Conservation (phyloP, 1,140 invertebrate species). For the Drosophila ananassae region DNA sequence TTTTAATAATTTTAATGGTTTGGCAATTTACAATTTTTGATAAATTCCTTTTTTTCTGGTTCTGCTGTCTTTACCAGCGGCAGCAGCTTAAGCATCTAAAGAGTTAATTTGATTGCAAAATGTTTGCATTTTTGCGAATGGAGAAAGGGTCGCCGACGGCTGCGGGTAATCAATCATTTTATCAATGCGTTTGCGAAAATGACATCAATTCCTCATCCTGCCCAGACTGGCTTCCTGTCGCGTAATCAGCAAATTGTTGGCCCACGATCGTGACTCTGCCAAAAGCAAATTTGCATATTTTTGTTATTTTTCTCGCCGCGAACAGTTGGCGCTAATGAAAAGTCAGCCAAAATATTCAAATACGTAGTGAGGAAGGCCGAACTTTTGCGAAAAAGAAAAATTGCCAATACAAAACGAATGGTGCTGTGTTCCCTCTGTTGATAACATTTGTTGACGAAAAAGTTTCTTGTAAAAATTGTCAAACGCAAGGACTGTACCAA, state of each 20-base stretch:
- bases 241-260: conserved; percentile 81
- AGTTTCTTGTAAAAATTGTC: conserved; percentile 20
- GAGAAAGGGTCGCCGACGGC: conserved; percentile 38
- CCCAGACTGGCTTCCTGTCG: conserved; percentile 35
- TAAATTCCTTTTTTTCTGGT: conserved; percentile 69
- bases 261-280: conserved; percentile 77
- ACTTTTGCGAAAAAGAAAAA: conserved; percentile 41
- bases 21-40: conserved; percentile 81
- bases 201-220: conserved; percentile 71
- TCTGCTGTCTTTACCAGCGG: neutral
- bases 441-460: conserved; percentile 54
- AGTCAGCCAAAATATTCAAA: conserved; percentile 30
- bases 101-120: conserved; percentile 83
- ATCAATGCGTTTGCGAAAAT: conserved; percentile 79
- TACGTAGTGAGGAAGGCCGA: conserved; percentile 27
- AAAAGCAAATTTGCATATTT: conserved; percentile 77
- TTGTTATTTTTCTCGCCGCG: conserved; percentile 65
- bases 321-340: conserved; percentile 79
- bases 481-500: neutral
- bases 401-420: conserved; percentile 31
- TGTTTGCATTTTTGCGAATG: conserved; percentile 61
- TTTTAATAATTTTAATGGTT: conserved; percentile 83
- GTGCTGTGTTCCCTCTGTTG: conserved; percentile 3
- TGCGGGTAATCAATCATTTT: conserved; percentile 80
- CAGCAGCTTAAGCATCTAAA: conserved; percentile 72